Conservation (phyloP, 2,113 vertebrate species). For the Tragelaphus strepsiceros region DNA sequence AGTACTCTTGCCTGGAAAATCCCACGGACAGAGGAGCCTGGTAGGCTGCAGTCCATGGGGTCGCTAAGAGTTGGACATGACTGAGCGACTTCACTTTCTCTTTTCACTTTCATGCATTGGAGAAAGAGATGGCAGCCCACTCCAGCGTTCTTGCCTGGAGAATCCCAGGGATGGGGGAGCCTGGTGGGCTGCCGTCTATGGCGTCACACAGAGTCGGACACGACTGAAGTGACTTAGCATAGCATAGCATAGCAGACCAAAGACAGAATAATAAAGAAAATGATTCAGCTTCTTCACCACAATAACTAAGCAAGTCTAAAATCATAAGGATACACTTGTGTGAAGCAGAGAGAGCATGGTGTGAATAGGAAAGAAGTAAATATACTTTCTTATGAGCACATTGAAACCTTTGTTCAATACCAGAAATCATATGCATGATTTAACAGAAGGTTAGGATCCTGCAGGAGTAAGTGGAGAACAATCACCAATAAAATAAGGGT, state of each 20-base stretch:
- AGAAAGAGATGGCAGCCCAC: no score
- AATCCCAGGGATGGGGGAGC: no score
- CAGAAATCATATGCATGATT: background rate
- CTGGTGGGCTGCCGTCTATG: no score
- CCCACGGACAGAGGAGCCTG: no score
- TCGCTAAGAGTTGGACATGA: no score
- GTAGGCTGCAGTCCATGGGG: no score
- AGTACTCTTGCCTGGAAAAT: no score
- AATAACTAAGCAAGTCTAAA: background rate
- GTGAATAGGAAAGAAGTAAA: background rate
- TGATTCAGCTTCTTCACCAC: background rate
- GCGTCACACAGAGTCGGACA: no score
- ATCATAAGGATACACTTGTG: background rate
- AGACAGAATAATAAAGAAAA: background rate
- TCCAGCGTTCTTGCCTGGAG: no score
- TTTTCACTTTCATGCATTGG: no score
- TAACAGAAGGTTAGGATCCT: background rate
- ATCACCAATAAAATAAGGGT: background rate
- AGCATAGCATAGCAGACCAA: background rate
- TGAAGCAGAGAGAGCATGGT: background rate
- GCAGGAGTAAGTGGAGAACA: background rate
- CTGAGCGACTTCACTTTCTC: no score
- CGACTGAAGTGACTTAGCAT: no score
- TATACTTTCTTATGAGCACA: background rate
- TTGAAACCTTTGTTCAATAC: background rate